phyloP scores from a whole-genome alignment of 2,888 invertebrate genomes.

The Heliconius hortense region DNA sequence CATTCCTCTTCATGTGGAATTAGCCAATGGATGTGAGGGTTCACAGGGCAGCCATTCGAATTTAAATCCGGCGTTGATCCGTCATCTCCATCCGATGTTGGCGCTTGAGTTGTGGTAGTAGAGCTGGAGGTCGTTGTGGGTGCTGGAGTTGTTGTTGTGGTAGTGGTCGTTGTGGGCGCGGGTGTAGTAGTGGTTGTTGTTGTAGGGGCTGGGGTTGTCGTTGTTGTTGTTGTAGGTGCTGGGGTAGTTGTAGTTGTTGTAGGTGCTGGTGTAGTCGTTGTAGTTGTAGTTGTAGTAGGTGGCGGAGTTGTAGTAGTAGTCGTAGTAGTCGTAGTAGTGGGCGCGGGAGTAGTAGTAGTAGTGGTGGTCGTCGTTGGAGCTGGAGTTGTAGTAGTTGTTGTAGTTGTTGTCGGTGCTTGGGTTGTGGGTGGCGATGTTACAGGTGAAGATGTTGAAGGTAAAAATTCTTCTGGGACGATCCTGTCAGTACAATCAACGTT shows the following conservation, averaged over 20 bases:
- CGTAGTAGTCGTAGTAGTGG: constrained; percentile 43
- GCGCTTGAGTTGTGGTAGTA: constrained; percentile 22
- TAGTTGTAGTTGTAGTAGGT: constrained; percentile 58
- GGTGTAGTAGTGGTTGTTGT: constrained; percentile 20
- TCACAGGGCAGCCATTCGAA: constrained; percentile 65
- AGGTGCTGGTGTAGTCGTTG: constrained; percentile 10
- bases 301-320: constrained; percentile 56
- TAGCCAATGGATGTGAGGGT: constrained; percentile 63
- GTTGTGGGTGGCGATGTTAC: constrained; percentile 58
- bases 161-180: constrained; percentile 33
- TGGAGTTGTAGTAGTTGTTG: constrained; percentile 19
- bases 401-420: constrained; percentile 50
- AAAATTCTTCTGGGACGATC: constrained; percentile 51
- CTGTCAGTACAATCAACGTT: constrained; percentile 83
- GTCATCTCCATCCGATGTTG: constrained; percentile 30
- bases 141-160: constrained; percentile 37
- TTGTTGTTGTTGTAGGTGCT: constrained; percentile 14
- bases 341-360: constrained; percentile 11
- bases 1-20: constrained; percentile 61
- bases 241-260: constrained; percentile 23
- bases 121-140: constrained; percentile 27
- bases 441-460: constrained; percentile 51
- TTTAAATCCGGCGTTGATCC: constrained; percentile 48
- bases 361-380: constrained; percentile 20
- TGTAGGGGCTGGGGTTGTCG: background rate